A percentile compares a stretch with the other conserved stretches of the same genome.
phyloP scores from a whole-genome alignment of 2,113 vertebrate species.

The Leuciscus idus region DNA sequence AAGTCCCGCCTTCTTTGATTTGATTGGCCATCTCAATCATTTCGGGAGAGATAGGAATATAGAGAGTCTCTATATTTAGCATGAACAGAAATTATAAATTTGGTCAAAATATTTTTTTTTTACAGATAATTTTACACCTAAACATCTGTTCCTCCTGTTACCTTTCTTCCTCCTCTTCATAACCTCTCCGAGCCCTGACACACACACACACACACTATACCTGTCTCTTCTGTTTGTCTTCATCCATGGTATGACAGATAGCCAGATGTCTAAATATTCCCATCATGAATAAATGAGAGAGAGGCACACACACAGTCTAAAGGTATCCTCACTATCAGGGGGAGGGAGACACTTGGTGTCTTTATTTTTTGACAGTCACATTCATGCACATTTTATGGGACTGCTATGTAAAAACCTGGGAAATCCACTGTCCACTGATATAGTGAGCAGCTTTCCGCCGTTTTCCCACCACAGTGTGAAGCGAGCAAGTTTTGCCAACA shows the following conservation, averaged over 20 bases:
- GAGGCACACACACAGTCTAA: constrained; percentile 43
- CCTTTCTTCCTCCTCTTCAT: background rate
- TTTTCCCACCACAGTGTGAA: background rate
- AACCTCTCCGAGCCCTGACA: background rate
- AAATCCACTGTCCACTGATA: constrained; percentile 46
- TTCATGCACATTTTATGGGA: constrained; percentile 78
- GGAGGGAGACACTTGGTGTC: constrained; percentile 54
- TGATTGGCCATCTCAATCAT: no score
- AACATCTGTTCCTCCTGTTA: background rate
- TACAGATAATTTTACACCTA: no score
- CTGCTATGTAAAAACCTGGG: constrained; percentile 65
- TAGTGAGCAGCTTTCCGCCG: background rate
- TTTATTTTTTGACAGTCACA: constrained; percentile 74
- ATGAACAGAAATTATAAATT: no score
- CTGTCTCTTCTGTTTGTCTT: background rate
- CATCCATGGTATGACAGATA: background rate
- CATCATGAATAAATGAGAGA: constrained; percentile 66
- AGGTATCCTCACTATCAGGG: background rate
- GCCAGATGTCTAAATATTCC: constrained; percentile 23
- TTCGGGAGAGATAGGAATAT: no score
- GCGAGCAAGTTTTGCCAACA: background rate
- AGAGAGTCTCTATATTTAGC: no score
- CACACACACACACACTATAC: background rate
- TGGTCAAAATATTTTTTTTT: background rate
- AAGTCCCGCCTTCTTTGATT: no score